Percentiles rank a stretch among this genome's conserved stretches.
These are phyloP conservation scores for Dendrophyllia cribrosa DNA, from an alignment of 64 coral and sea anemone genomes.

Conservation along the genomic window DNA sequence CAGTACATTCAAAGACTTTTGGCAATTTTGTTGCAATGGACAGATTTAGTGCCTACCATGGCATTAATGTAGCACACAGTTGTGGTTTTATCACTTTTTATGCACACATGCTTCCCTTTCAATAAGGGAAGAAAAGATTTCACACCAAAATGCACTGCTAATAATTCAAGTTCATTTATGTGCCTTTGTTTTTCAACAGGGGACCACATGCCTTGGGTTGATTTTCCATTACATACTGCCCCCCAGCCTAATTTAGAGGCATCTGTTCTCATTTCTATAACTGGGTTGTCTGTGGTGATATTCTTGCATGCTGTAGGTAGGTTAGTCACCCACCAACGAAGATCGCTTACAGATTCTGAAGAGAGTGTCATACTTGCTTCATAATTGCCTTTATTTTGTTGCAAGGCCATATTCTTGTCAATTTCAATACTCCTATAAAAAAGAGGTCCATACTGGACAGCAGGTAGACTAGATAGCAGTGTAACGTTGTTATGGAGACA, in stretches of 20 bases:
- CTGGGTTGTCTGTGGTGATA: constrained; percentile 37
- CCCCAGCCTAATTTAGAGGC: constrained; percentile 55
- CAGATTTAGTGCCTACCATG: constrained; percentile 56
- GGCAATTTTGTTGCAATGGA: constrained; percentile 28
- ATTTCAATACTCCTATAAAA: constrained; percentile 69
- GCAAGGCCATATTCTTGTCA: constrained; percentile 61
- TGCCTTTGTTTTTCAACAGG: constrained; percentile 15
- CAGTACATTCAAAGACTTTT: constrained; percentile 50
- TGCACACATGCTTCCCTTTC: constrained; percentile 41
- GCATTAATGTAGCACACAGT: constrained; percentile 63
- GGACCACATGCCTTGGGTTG: constrained; percentile 36
- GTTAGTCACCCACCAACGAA: constrained; percentile 65
- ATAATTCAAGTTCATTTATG: constrained; percentile 63
- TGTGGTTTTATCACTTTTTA: constrained; percentile 62
- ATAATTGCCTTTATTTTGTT: constrained; percentile 49
- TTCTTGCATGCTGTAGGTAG: constrained; percentile 34
- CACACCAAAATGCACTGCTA: constrained; percentile 41
- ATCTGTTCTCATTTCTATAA: constrained; percentile 54
- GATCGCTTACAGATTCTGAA: constrained; percentile 45
- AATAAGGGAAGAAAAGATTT: constrained; percentile 27
- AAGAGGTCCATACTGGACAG: constrained; percentile 57
- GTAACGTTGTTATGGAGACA: too few relatives aligned
- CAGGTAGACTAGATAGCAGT: constrained; percentile 60
- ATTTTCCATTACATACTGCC: constrained; percentile 1
- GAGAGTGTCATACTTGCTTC: constrained; percentile 42